Percentiles rank a stretch among this genome's conserved stretches.
Conservation (phyloP, 2,888 invertebrate genomes). For the Clunio marinus region DNA sequence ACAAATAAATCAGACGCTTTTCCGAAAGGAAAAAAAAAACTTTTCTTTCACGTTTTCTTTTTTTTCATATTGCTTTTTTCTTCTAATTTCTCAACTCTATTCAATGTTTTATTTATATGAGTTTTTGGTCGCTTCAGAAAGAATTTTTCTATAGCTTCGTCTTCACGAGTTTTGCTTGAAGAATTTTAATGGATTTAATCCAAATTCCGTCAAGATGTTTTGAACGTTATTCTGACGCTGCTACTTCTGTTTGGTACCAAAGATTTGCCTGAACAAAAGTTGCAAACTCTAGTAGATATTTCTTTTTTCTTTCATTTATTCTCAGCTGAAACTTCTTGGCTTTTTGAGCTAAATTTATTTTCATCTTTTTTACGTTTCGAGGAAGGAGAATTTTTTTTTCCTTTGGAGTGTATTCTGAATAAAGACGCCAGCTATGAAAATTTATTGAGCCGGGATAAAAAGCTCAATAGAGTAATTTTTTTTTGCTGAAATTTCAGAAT, state of each 20-base stretch:
- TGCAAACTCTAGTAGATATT: constrained; percentile 18
- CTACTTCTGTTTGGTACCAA: background rate
- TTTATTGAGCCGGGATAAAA: constrained; percentile 31
- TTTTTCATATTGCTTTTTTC: background rate
- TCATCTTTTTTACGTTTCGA: background rate
- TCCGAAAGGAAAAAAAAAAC: background rate
- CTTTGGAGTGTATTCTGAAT: constrained; percentile 23
- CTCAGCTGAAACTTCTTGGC: constrained; percentile 19
- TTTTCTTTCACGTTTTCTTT: background rate
- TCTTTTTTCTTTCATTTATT: no score
- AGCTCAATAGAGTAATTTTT: constrained; percentile 35
- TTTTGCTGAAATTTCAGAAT: constrained; percentile 27
- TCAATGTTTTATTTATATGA: constrained; percentile 30
- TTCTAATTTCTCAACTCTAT: constrained; percentile 10
- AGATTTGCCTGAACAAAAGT: constrained; percentile 19
- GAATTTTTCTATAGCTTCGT: background rate
- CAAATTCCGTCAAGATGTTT: constrained; percentile 35
- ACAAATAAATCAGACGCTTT: constrained; percentile 23
- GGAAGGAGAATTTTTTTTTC: no score
- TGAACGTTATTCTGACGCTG: constrained; percentile 6
- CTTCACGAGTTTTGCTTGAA: background rate
- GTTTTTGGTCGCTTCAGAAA: constrained; percentile 3
- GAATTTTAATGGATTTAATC: constrained; percentile 34
- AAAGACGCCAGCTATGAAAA: constrained; percentile 33
- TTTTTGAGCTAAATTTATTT: constrained; percentile 14